A percentile compares a stretch with the other conserved stretches of the same genome.
phyloP scores from a whole-genome alignment of 2,797 vertebrate species.

The Todus mexicanus region DNA sequence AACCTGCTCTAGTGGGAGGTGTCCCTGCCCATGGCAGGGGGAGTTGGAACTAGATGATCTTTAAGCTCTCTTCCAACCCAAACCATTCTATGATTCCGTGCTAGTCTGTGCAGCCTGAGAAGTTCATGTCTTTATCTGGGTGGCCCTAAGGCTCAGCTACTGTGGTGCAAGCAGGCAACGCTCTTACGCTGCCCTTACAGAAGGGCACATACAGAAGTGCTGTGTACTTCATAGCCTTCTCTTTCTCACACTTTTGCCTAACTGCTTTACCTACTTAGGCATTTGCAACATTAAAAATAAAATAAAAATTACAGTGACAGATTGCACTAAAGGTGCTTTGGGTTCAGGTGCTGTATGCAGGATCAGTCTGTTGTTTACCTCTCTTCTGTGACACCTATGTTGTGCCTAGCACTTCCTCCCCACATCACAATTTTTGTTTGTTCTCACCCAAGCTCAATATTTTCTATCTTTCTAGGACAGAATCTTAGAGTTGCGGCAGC shows the following conservation, averaged over 20 bases:
- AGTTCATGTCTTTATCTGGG: neutral
- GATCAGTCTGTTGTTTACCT: neutral
- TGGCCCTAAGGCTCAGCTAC: neutral
- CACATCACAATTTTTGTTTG: neutral
- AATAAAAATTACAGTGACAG: neutral
- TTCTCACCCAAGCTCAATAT: neutral
- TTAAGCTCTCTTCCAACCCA: neutral
- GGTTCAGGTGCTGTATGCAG: neutral
- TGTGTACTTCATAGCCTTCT: neutral
- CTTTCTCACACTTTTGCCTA: neutral
- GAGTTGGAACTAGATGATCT: neutral
- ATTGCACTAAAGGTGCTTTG: neutral
- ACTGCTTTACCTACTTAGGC: neutral
- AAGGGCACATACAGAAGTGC: neutral
- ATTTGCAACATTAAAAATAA: neutral
- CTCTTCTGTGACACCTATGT: neutral
- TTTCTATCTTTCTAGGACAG: constrained; percentile 71
- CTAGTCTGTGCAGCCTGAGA: neutral
- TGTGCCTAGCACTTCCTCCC: neutral
- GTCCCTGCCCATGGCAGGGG: neutral
- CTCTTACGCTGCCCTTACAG: neutral
- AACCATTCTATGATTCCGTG: neutral
- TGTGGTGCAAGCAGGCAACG: neutral
- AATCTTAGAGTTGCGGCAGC: constrained; percentile 68
- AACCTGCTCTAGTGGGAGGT: neutral